Evolutionary conservation across 2,113 vertebrate species (phyloP).

Genomic region (Nothobranchius furzeri): DNA sequence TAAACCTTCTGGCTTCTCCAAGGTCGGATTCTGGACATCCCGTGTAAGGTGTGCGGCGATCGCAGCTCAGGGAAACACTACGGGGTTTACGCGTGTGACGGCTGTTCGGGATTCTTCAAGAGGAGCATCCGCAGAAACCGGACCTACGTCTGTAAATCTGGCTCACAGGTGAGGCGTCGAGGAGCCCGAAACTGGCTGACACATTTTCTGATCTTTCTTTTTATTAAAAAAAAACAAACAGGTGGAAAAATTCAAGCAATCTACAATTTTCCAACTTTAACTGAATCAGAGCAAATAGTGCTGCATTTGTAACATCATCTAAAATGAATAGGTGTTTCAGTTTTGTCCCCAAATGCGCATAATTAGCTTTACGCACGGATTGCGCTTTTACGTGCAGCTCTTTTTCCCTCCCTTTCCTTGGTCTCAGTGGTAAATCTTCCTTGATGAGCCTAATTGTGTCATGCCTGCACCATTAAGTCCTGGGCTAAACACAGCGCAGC

Average conservation of each 20-base stretch:
- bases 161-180: slow-evolving; percentile 88
- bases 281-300: not conserved
- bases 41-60: slow-evolving; percentile 98
- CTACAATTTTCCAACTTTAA: too few species aligned
- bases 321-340: not conserved
- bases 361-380: slow-evolving; percentile 25
- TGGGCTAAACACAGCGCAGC: slow-evolving; percentile 57
- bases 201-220: not conserved
- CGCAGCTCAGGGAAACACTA: slow-evolving; percentile 98
- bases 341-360: slow-evolving; percentile 9
- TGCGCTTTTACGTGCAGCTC: slow-evolving; percentile 44
- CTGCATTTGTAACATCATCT: not conserved
- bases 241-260: too few species aligned
- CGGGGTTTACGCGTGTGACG: slow-evolving; percentile 97
- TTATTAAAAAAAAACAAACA: too few species aligned
- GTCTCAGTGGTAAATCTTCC: slow-evolving; percentile 42
- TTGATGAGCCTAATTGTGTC: slow-evolving; percentile 69
- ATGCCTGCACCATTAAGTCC: slow-evolving; percentile 60
- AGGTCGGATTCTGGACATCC: slow-evolving; percentile 99
- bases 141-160: slow-evolving; percentile 98
- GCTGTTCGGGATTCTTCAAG: slow-evolving; percentile 98
- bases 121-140: slow-evolving; percentile 96
- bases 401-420: not conserved
- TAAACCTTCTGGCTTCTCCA: slow-evolving; percentile 28
- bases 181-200: not conserved